Base-by-base conservation (phyloP, 2,888 invertebrate species). In the Acrobasis repandana region DNA sequence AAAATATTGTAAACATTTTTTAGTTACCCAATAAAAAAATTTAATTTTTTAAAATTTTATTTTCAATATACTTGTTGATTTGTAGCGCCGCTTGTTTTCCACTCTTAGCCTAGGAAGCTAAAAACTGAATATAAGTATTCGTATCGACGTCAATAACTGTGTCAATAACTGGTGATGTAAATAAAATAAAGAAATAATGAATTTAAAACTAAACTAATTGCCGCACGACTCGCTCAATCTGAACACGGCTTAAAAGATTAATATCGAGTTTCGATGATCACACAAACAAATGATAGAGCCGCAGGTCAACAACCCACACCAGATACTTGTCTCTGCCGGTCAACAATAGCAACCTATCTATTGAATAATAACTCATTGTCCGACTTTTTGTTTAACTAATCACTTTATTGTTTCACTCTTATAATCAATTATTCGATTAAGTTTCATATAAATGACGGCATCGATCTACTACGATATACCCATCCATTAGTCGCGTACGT, bases 341-440 rank as follows among this genome's bases (percentile, higher is more conserved):
- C 79, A 82, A 88, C 88, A 87, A 89, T 89, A 85, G 85, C 74
- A 83, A 82, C 80, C 81, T 87, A 87, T 88, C 81, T 77, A 72
- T 77, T 79, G 85, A 86, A 90, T 90, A 90, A 92, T 91, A 90
- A 88, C 79, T 91, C 90, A 90, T 91, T 91, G 91, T 91, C 90
- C 87, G 84, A 85, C 84, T 87, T 91, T 90, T 90, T 89, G 88
- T 92, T 82, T 75, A 85, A 88, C 90, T 92, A 92, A 91, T 91
- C 90, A 90, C 88, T 91, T 89, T 87, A 91, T 92, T 92, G 91
- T 91, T 91, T 86, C 80, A 80, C 79, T 87, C 82, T 82, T 85
- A 84, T 88, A 92, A 92, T 91, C 91, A 92, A 91, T 92, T 91
- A 91, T 84, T 90, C 88, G 86, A 88, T 91, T 90, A 88, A 81